phyloP scores from a whole-genome alignment of 2,888 invertebrate genomes.

The Octonoba sinensis region DNA sequence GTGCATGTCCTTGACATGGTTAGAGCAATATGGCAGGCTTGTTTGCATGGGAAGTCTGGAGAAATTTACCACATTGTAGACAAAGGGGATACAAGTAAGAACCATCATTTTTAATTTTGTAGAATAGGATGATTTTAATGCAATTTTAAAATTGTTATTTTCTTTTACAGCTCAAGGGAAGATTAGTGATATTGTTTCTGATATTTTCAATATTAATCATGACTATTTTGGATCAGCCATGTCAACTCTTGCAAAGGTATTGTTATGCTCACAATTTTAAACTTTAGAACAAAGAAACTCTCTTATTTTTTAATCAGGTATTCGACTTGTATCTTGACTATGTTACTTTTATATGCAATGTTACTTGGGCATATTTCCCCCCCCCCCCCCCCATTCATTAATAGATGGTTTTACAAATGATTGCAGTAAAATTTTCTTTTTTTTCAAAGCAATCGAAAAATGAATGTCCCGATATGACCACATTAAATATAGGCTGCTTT shows the following conservation, averaged over 20 bases:
- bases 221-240: constrained; percentile 88
- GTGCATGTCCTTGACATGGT: constrained; percentile 89
- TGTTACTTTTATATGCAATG: too few relatives aligned
- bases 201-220: constrained; percentile 86
- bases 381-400: too few relatives aligned
- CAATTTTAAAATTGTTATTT: neutral
- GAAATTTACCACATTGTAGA: constrained; percentile 88
- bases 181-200: constrained; percentile 83
- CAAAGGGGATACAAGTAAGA: constrained; percentile 79
- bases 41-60: constrained; percentile 70
- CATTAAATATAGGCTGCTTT: neutral
- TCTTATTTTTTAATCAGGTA: neutral
- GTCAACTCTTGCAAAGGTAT: constrained; percentile 84
- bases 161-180: constrained; percentile 79
- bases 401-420: too few relatives aligned
- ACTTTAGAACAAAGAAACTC: neutral
- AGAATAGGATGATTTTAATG: too few relatives aligned
- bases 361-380: too few relatives aligned
- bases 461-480: too few relatives aligned
- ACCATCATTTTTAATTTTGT: too few relatives aligned
- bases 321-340: neutral
- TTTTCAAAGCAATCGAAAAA: too few relatives aligned
- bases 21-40: constrained; percentile 83
- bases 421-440: too few relatives aligned
- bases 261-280: neutral